Evolutionary conservation across 2,113 vertebrate genomes (phyloP).

Genomic region (Probosciger aterrimus): DNA sequence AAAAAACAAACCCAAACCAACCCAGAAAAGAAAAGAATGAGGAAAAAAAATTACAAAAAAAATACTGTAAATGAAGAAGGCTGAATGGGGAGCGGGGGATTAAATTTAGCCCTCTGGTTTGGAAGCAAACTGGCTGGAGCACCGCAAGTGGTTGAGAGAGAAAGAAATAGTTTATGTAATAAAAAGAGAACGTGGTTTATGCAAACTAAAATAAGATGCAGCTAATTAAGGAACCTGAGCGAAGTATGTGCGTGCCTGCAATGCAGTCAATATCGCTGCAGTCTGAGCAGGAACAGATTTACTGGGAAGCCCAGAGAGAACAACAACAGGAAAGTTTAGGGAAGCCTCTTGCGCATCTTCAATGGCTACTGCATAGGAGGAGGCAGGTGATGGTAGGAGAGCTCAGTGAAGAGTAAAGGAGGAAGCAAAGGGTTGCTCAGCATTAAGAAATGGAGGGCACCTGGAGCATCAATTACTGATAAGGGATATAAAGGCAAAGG

Average conservation of each 20-base stretch:
- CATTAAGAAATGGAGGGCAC: background rate
- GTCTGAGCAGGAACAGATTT: background rate
- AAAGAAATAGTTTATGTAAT: slow-evolving; percentile 54
- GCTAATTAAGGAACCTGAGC: slow-evolving; percentile 55
- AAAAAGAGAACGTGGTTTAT: slow-evolving; percentile 2
- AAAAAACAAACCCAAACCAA: background rate
- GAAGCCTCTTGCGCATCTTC: background rate
- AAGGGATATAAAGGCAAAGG: background rate
- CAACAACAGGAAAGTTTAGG: background rate
- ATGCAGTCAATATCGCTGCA: slow-evolving; percentile 70
- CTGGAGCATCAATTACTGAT: background rate
- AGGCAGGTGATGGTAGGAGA: background rate
- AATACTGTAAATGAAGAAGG: slow-evolving; percentile 46
- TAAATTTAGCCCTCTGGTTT: slow-evolving; percentile 58
- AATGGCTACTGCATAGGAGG: background rate
- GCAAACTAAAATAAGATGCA: slow-evolving; percentile 50
- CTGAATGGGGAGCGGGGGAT: slow-evolving; percentile 35
- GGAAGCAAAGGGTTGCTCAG: background rate
- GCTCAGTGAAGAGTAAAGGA: background rate
- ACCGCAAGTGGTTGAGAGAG: slow-evolving; percentile 55
- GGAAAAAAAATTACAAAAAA: slow-evolving; percentile 8
- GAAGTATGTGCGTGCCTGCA: slow-evolving; percentile 53
- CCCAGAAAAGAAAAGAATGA: slow-evolving; percentile 36
- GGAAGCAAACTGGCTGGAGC: slow-evolving; percentile 28
- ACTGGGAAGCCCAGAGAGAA: background rate